Percentiles rank a stretch among this genome's conserved stretches.
Evolutionary conservation across 2,888 invertebrate species (phyloP).

Genomic region (Conomelus anceps): DNA sequence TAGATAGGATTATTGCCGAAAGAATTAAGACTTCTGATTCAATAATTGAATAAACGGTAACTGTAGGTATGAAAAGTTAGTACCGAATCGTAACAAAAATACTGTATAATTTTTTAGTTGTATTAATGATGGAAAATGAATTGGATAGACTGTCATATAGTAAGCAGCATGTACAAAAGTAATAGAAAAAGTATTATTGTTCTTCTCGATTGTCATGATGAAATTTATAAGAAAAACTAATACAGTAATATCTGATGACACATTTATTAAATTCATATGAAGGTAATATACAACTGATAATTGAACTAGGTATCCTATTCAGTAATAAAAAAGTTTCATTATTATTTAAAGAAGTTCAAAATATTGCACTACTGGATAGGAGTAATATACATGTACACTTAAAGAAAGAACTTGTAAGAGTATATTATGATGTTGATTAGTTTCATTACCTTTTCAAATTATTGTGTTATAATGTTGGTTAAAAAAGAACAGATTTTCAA

Average conservation of each 20-base stretch:
- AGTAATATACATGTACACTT: neutral
- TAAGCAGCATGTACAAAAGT: no score
- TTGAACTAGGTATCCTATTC: neutral
- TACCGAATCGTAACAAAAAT: no score
- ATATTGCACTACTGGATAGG: neutral
- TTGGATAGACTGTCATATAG: no score
- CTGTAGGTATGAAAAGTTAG: no score
- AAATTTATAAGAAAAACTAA: neutral
- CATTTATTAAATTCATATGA: neutral
- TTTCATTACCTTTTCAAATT: neutral
- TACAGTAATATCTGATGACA: no score
- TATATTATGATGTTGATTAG: neutral
- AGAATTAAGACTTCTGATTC: no score
- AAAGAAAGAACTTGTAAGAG: neutral
- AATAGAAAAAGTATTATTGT: no score
- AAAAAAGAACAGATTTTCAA: neutral
- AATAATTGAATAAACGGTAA: no score
- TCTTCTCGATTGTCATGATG: neutral
- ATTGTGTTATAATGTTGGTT: neutral
- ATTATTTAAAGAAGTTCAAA: neutral
- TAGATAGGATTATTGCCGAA: no score
- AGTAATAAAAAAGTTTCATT: no score
- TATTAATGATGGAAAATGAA: neutral
- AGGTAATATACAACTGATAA: neutral
- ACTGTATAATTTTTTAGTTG: no score